Base-by-base conservation (phyloP, 2,113 vertebrate species). In the Petrocephalus zakoni region DNA sequence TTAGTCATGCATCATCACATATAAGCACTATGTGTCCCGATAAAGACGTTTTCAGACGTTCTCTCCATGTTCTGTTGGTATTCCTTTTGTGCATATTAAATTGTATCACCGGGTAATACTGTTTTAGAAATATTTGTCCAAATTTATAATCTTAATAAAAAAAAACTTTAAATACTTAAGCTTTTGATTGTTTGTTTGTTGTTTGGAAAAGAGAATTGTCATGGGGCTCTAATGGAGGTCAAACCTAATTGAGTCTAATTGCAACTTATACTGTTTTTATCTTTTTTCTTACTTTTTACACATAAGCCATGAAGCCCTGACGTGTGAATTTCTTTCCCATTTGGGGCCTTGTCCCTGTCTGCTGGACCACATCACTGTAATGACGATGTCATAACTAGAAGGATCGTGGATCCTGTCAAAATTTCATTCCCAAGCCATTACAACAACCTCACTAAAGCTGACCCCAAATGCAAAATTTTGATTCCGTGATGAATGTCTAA, bases 121-220 rank as follows among this genome's bases (percentile, higher is more conserved):
- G 97, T 97, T 97, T 94, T 94, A 95, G 96, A 96, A 96, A 92
- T 93, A 93, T 96, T 97, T 97, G 96, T 97, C 96, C 97, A 96
- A 97, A 96, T 97, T 96, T 97, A 96, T 96, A 97, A 97, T 93
- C 97, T 97, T 97, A 97, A 98, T 97, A 97, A 98, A 97, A 93
- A n/a, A 94, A 94, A 90, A 95, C 72, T 90, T 86, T 92, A 93
- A 94, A 87, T 87, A 68, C 86, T 29, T 75, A 19, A 17, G 15
- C 13, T 19, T 72, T 68, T 87, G 11, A 19, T 47, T 3, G 2
- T 49, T 49, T 46, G 72, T 25, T 68, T 29, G 5, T 8, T 68
- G 6, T 52, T 47, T 87, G 37, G 6, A 87, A 42, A 64, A 5
- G 2, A 86, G 21, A 8, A 21, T 85, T 85, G 19, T 53, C 21